Conservation (phyloP, 2,888 invertebrate species). For the Malthinus flaveolus region DNA sequence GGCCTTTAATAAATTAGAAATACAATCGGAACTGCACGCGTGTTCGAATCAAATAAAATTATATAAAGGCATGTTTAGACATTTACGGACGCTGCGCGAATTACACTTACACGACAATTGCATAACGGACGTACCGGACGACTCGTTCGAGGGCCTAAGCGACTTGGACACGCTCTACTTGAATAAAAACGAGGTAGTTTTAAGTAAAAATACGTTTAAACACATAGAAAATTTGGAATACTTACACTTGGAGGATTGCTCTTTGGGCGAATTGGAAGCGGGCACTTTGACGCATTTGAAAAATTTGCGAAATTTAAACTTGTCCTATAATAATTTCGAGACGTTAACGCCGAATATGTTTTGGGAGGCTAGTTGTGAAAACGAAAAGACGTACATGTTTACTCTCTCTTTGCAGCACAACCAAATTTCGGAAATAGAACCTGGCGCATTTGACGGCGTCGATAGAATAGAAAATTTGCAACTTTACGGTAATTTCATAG, state of each 20-base stretch:
- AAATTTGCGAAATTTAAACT: constrained; percentile 16
- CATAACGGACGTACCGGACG: constrained; percentile 8
- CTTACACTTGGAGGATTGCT: constrained; percentile 16
- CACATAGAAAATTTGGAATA: constrained; percentile 14
- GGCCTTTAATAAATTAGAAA: constrained; percentile 15
- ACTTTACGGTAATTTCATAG: constrained; percentile 11
- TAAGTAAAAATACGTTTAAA: constrained; percentile 9
- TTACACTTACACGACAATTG: constrained; percentile 18
- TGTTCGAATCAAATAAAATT: constrained; percentile 8
- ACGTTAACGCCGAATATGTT: constrained; percentile 11
- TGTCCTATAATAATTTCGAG: constrained; percentile 14
- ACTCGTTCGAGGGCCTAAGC: constrained; percentile 10
- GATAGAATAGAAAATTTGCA: constrained; percentile 22
- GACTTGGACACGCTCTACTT: constrained; percentile 14
- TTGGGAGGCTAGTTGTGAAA: constrained; percentile 14
- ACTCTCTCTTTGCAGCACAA: constrained; percentile 12
- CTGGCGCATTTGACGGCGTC: constrained; percentile 21
- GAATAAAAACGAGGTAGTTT: constrained; percentile 11
- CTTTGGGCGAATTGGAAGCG: constrained; percentile 1
- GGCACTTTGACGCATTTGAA: constrained; percentile 7
- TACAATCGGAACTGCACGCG: constrained; percentile 17
- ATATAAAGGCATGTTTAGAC: constrained; percentile 11
- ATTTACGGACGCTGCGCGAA: constrained; percentile 9
- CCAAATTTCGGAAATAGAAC: constrained; percentile 9
- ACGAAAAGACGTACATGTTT: constrained; percentile 16